Evolutionary conservation across 2,797 vertebrate genomes (phyloP), one percentile per base, ranked within the genome.

Genomic region (Agapornis canus): DNA sequence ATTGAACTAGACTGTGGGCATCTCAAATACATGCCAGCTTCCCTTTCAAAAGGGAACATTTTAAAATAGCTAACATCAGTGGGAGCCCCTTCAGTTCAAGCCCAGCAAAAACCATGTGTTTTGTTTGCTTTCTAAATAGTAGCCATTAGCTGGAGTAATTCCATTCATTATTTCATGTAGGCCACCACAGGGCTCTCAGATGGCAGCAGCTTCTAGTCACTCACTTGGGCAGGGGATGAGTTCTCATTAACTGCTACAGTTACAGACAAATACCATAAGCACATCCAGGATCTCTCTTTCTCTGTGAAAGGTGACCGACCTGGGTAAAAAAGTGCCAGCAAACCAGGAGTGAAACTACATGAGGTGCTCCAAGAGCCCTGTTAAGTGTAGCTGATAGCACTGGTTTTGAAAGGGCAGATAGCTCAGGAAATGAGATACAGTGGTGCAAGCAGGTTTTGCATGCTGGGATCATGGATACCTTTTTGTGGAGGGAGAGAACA

Each of bases 131-230:
- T 39, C 68, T 82, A 52, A 75, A 16, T 68, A 71, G 29, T 42
- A 85, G 69, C 72, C 35, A 4, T 70, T 71, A 93, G 72, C 86
- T 96, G 92, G 76, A 91, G 79, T 85, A 61, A 85, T 78, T 94
- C 79, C 92, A 81, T 85, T 81, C 57, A 31, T 88, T 90, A 81
- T 83, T 94, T 92, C 89, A 79, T 66, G 69, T 72, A 66, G 82
- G 76, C 57, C 69, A 73, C 82, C 77, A 39, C 59, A 0, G 21
- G 85, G 87, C 84, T 81, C 69, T 93, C 89, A 88, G 87, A 86
- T 81, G 94, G 87, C 79, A 56, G 56, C 43, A 93, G 72, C 61
- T 75, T 94, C 85, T 59, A 73, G 81, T 80, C 54, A 25, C 75
- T 85, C 1, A 0, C 35, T 66, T 45, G 47, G n/a, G 66, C 37